Evolutionary conservation across 2,113 vertebrate genomes (phyloP), one percentile per base, ranked within the genome.

Genomic region (Melanotaenia duboulayi): DNA sequence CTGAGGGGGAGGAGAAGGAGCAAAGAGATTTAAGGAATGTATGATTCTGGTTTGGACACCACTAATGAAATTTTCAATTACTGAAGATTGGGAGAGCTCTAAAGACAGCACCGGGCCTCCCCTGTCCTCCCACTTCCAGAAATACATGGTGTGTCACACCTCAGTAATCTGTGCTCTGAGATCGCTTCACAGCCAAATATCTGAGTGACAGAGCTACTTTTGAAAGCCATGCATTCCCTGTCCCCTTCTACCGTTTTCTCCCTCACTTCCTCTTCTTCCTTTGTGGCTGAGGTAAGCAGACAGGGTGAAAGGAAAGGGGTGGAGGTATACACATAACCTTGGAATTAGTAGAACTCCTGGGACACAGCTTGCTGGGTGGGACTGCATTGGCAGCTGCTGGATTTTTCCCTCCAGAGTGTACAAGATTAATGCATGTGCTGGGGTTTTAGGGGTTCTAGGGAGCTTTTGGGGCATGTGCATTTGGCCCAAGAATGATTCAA

Each of bases 271-370:
- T 83, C 73, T 74, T 49, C 48, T 77, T 70, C 61, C 32, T 48
- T 56, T 74, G 49, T 67, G 68, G 81, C 77, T 73, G 80, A 88
- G 85, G 79, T 77, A 74, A 76, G 60, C 73, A 71, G 70, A 71
- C 62, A 28, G 70, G 71, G 62, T 68, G 63, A 84, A 76, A 76
- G 79, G 65, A 78, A 78, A 80, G 72, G 80, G 83, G 71, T 62
- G 20, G 71, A 80, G 66, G 76, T 63, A 75, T 87, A 78, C 75
- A 82, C 55, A 88, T 90, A 87, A 91, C 93, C 93, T 92, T 91
- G 93, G 92, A 93, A 94, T 92, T 92, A 94, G 92, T 88, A 84
- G 89, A 90, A 77, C 85, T 92, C 90, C 57, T 87, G 92, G 91
- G 91, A 92, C 83, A 25, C 24, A 62, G 82, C 90, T 88, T 78